Evolutionary conservation across 2,113 vertebrate species (phyloP).

Genomic region (Nannobrachium achirus): DNA sequence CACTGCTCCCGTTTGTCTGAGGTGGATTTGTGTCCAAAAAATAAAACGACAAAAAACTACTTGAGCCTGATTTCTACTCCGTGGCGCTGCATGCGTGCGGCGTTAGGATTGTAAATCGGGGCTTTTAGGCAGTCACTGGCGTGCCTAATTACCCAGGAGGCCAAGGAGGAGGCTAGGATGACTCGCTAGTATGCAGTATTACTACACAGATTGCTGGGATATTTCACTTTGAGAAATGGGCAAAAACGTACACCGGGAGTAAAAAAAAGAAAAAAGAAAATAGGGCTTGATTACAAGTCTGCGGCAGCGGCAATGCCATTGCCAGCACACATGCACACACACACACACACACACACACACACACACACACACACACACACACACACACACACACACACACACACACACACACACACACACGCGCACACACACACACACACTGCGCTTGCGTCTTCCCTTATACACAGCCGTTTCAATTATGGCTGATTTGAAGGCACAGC

Average conservation of each 20-base stretch:
- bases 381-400: not conserved
- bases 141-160: slow-evolving; percentile 68
- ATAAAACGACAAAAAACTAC: too few relatives aligned
- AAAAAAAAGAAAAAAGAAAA: slow-evolving; percentile 47
- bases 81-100: too few relatives aligned
- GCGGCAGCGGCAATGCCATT: too few relatives aligned
- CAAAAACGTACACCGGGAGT: slow-evolving; percentile 36
- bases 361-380: too few relatives aligned
- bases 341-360: too few relatives aligned
- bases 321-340: too few relatives aligned
- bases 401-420: slow-evolving; percentile 24
- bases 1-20: too few relatives aligned
- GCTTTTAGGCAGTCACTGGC: not conserved
- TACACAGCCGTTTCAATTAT: slow-evolving; percentile 72
- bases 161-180: slow-evolving; percentile 41
- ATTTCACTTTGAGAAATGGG: slow-evolving; percentile 71
- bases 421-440: slow-evolving; percentile 47
- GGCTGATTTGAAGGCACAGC: slow-evolving; percentile 72
- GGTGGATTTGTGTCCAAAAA: too few relatives aligned
- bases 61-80: too few relatives aligned
- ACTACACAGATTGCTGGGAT: slow-evolving; percentile 66
- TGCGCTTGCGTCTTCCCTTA: slow-evolving; percentile 59
- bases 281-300: slow-evolving; percentile 70
- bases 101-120: too few relatives aligned
- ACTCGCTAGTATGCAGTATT: slow-evolving; percentile 41